Evolutionary conservation across 2,888 invertebrate species (phyloP).

Genomic region (Diplazon laetatorius): DNA sequence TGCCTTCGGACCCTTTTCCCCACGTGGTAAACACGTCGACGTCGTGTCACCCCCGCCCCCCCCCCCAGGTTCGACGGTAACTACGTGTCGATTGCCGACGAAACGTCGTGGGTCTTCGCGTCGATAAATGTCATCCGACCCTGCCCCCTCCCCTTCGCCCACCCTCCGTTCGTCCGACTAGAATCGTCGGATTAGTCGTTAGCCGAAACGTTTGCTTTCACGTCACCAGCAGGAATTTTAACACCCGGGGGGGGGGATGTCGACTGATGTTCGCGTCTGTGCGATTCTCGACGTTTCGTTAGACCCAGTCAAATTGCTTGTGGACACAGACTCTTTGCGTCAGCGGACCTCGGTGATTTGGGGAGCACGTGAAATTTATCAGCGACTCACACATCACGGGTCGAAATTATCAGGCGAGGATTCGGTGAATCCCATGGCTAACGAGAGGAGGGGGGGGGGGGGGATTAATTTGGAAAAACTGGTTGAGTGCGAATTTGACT

Average conservation of each 20-base stretch:
- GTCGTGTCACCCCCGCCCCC: conserved; percentile 8
- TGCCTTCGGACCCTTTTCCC: conserved; percentile 26
- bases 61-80: neutral
- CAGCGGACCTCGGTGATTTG: conserved; percentile 9
- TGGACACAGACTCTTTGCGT: conserved; percentile 19
- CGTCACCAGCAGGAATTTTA: conserved; percentile 23
- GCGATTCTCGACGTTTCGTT: neutral
- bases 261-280: too few relatives aligned
- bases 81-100: conserved; percentile 30
- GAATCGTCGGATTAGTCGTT: conserved; percentile 20
- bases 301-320: conserved; percentile 24
- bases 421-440: too few relatives aligned
- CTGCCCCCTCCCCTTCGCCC: neutral
- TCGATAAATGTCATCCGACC: neutral
- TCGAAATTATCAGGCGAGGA: too few relatives aligned
- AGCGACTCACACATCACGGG: too few relatives aligned
- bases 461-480: too few relatives aligned
- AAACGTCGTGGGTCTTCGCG: neutral
- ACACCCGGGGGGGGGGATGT: conserved; percentile 21
- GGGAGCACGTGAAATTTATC: conserved; percentile 1
- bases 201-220: conserved; percentile 30
- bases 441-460: too few relatives aligned
- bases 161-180: neutral
- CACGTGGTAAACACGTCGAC: conserved; percentile 27
- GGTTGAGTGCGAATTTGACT: too few relatives aligned